Conservation (phyloP, 2,888 invertebrate species). For the Deilephila elpenor region DNA sequence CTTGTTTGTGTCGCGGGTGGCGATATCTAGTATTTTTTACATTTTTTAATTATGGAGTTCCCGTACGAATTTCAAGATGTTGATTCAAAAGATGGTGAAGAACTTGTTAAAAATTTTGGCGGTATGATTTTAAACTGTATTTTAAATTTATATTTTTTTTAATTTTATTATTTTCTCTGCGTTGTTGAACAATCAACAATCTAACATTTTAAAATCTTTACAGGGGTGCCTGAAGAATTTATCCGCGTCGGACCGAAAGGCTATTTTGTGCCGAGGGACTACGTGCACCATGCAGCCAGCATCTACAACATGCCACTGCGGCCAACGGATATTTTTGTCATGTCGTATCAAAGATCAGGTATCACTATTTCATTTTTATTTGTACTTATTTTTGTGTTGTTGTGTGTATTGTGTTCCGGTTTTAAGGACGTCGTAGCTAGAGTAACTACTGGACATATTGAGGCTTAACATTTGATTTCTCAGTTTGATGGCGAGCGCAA, state of each 20-base stretch:
- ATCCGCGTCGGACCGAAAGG: constrained; percentile 87
- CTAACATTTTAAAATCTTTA: background rate
- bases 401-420: no score
- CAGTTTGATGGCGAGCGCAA: no score
- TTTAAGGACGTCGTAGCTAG: no score
- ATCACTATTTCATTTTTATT: background rate
- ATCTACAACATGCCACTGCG: constrained; percentile 87
- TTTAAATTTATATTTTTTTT: background rate
- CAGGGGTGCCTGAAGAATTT: constrained; percentile 74
- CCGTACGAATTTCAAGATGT: background rate
- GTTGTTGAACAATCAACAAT: background rate
- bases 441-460: no score
- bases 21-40: no score
- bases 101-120: background rate
- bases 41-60: background rate
- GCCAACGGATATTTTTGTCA: constrained; percentile 86
- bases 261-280: constrained; percentile 86
- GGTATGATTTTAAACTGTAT: background rate
- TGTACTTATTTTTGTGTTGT: no score
- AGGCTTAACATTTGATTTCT: no score
- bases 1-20: background rate
- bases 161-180: no score
- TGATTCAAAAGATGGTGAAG: background rate
- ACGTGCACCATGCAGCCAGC: constrained; percentile 78
- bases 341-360: constrained; percentile 89